These are phyloP conservation scores for Leptinotarsa undecemlineata DNA, from an alignment of 1,140 invertebrate genomes.

Conservation along the genomic window DNA sequence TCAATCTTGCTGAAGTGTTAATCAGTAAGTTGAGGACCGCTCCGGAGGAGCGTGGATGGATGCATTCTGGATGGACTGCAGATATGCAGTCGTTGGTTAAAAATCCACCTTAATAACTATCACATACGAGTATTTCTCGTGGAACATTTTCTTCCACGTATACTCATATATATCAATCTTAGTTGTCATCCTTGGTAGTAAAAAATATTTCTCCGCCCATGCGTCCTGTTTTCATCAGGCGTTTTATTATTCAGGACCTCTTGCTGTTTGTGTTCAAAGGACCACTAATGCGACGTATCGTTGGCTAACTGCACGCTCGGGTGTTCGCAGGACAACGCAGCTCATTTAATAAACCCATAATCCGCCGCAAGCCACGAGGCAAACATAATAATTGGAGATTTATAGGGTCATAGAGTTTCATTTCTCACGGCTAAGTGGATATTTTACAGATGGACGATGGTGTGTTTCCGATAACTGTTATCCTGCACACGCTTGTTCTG, in stretches of 20 bases:
- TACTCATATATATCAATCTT: too few species aligned
- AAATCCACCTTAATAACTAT: too few species aligned
- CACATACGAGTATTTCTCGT: too few species aligned
- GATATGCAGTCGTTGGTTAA: too few species aligned
- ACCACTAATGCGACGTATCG: conserved; percentile 14
- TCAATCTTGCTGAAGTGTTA: too few species aligned
- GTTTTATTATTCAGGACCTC: conserved; percentile 18
- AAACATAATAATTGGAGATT: conserved; percentile 22
- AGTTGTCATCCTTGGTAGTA: too few species aligned
- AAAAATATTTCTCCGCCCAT: not conserved
- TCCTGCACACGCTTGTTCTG: too few species aligned
- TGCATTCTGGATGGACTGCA: too few species aligned
- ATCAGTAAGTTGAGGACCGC: too few species aligned
- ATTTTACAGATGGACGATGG: not conserved
- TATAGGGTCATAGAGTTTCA: conserved; percentile 31
- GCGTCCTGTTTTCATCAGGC: not conserved
- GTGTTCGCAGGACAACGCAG: not conserved
- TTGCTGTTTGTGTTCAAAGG: conserved; percentile 13
- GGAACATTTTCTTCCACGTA: too few species aligned
- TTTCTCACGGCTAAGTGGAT: conserved; percentile 45
- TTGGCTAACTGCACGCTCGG: not conserved
- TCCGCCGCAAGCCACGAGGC: conserved; percentile 15
- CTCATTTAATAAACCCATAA: conserved; percentile 15
- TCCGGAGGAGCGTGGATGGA: too few species aligned
- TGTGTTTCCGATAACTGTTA: too few species aligned